Evolutionary conservation across 2,113 vertebrate genomes (phyloP).

Genomic region (Rutilus rutilus): DNA sequence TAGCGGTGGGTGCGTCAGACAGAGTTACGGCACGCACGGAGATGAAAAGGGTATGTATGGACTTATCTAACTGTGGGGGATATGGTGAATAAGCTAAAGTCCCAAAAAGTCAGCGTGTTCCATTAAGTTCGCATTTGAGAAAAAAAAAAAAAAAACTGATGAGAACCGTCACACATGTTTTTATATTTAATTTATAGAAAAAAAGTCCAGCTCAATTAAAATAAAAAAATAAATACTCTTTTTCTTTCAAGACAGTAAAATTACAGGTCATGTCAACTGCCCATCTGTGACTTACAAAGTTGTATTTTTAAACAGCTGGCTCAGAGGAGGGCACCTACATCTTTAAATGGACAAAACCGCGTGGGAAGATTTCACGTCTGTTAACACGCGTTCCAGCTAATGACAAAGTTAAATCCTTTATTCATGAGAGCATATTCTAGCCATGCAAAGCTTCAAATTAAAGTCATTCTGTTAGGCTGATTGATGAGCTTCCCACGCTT

Average conservation of each 20-base stretch:
- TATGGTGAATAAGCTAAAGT: too few species aligned
- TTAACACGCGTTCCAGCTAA: background rate
- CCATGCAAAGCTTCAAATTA: constrained; percentile 52
- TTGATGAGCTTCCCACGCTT: constrained; percentile 51
- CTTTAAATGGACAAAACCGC: constrained; percentile 22
- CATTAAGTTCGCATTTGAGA: background rate
- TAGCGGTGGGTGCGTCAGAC: too few species aligned
- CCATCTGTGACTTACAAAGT: background rate
- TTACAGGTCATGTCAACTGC: background rate
- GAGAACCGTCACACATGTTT: background rate
- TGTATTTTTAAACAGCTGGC: constrained; percentile 22
- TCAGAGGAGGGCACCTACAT: background rate
- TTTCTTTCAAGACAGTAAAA: background rate
- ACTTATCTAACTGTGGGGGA: too few species aligned
- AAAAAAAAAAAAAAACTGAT: background rate
- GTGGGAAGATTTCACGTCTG: constrained; percentile 4
- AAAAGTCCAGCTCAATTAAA: background rate
- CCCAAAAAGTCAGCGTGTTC: too few species aligned
- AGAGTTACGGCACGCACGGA: too few species aligned
- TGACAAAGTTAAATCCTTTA: constrained; percentile 50
- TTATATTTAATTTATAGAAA: too few species aligned
- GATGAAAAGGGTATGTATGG: too few species aligned
- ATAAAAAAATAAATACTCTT: background rate
- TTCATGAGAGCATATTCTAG: constrained; percentile 57
- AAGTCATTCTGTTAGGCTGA: constrained; percentile 53